phyloP scores from a whole-genome alignment of 2,797 vertebrate genomes.

The Myotis myotis region DNA sequence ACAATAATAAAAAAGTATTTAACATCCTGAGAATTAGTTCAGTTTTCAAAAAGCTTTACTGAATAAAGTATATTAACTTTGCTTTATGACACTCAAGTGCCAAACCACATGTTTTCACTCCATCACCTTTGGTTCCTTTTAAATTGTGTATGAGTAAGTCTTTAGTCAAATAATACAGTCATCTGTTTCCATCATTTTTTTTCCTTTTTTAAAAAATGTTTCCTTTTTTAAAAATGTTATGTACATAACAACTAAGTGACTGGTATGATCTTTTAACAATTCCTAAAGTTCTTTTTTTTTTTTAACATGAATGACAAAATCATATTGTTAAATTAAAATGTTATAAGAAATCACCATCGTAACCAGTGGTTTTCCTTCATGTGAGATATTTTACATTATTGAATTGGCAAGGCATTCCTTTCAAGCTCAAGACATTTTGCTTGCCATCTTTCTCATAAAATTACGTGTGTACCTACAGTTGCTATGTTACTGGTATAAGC shows the following conservation, averaged over 20 bases:
- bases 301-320: conserved; percentile 49
- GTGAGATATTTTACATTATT: conserved; percentile 63
- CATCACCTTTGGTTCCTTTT: conserved; percentile 69
- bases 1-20: conserved; percentile 56
- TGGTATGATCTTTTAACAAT: conserved; percentile 36
- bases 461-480: conserved; percentile 69
- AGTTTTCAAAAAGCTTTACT: conserved; percentile 62
- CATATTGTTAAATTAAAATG: conserved; percentile 56
- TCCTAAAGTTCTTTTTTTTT: conserved; percentile 33
- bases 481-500: conserved; percentile 71
- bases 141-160: conserved; percentile 75
- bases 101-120: conserved; percentile 67
- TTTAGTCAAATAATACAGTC: conserved; percentile 74
- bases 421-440: conserved; percentile 61
- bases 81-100: conserved; percentile 61
- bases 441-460: conserved; percentile 75
- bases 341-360: conserved; percentile 49
- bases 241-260: conserved; percentile 27
- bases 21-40: conserved; percentile 43
- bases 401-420: conserved; percentile 64
- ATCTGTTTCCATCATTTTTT: conserved; percentile 76
- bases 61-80: conserved; percentile 61
- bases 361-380: conserved; percentile 46
- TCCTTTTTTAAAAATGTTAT: conserved; percentile 50
- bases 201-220: conserved; percentile 54